Evolutionary conservation across 2,888 invertebrate species (phyloP), one percentile per base, ranked within the genome.

Genomic region (Heliconius hortense): DNA sequence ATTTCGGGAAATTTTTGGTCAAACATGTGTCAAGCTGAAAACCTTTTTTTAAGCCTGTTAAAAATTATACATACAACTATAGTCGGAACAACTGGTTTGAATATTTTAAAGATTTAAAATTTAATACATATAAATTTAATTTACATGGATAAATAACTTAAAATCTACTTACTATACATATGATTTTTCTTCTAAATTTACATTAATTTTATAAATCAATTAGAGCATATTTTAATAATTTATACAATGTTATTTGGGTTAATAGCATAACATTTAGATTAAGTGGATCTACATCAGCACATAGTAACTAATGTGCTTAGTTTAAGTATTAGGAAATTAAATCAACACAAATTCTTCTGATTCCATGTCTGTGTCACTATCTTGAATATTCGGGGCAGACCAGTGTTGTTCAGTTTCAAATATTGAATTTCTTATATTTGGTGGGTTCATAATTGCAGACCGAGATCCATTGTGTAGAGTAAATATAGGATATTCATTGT

Each of bases 401-500:
- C 94, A 94, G 80, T 94, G 90, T 81, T 95, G 95, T 80, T 94
- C 94, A 21, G 94, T 91, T 82, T 94, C 94, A 84, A 94, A 91
- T 78, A 94, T 93, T 53, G 94, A 94, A 83, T 94, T 90, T 84
- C 95, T 94, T 62, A 91, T 90, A 79, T 95, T 95, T 76, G 95
- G 92, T 79, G 94, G 93, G 80, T 95, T 93, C 85, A 95, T 94
- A 39, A 95, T 88, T 79, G 96, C 95, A 82, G 93, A 90, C 82
- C 95, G 95, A 82, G 96, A 95, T 76, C 97, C 97, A 82, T 96
- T 95, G 79, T 96, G 95, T 85, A 98, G 96, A 78, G 96, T 96
- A 92, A 98, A 98, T 94, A 98, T 96, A 48, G 98, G 98, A 90
- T 98, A 98, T 84, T 97, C 96, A 79, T 93, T 94, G 81, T 88